A percentile compares a stretch with the other conserved stretches of the same genome.
These are phyloP conservation scores for Chorisops tibialis DNA, from an alignment of 2,888 invertebrate genomes.

Conservation along the genomic window DNA sequence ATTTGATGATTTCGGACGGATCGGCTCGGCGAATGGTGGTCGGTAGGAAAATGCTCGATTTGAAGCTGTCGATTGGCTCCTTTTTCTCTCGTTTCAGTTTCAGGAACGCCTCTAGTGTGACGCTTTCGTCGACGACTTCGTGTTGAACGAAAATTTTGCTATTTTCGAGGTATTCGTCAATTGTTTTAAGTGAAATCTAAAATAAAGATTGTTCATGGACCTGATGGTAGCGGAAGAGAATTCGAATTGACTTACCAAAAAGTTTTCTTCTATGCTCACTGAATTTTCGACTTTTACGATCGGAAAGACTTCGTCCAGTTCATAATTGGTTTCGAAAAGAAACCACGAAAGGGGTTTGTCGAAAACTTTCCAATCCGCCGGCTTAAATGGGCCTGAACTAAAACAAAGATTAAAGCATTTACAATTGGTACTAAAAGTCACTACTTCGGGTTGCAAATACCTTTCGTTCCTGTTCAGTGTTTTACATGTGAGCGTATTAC, in stretches of 20 bases:
- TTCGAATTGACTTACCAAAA: constrained; percentile 37
- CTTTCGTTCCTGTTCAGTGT: not conserved
- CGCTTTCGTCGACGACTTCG: constrained; percentile 61
- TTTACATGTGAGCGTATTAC: constrained; percentile 41
- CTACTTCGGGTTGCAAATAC: not conserved
- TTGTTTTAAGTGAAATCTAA: constrained; percentile 55
- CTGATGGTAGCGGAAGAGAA: not conserved
- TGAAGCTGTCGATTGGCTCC: constrained; percentile 40
- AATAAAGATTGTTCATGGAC: not conserved
- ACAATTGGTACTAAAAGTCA: not conserved
- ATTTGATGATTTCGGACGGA: constrained; percentile 17
- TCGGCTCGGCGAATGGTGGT: constrained; percentile 57
- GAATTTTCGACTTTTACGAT: constrained; percentile 56
- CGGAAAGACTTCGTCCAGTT: constrained; percentile 72
- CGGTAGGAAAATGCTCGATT: constrained; percentile 67
- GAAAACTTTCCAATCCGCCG: constrained; percentile 75
- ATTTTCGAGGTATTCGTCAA: constrained; percentile 53
- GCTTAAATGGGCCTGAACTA: constrained; percentile 56
- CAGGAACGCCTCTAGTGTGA: constrained; percentile 61
- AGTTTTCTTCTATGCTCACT: constrained; percentile 48
- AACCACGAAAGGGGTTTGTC: constrained; percentile 71
- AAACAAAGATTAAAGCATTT: constrained; percentile 38
- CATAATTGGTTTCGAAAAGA: constrained; percentile 70
- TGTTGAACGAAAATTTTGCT: constrained; percentile 74
- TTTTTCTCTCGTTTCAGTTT: constrained; percentile 57